Conservation (phyloP, 2,888 invertebrate species). For the Lithophane leautieri region DNA sequence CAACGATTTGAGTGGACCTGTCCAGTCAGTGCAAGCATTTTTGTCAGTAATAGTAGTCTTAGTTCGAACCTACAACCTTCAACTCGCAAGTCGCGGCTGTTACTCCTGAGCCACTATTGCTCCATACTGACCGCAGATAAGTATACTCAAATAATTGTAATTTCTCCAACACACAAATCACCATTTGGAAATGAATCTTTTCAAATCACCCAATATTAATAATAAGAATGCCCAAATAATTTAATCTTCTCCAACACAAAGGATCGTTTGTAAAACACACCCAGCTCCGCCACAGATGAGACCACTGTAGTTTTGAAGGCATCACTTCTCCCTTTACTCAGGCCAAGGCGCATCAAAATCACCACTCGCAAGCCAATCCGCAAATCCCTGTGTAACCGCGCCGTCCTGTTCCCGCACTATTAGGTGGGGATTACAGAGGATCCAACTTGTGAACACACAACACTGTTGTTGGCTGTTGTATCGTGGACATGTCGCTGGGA, state of each 20-base stretch:
- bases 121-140: neutral
- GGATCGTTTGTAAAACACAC: too few species aligned
- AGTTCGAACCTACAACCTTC: neutral
- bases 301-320: too few species aligned
- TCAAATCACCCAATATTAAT: neutral
- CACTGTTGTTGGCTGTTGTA: constrained; percentile 26
- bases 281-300: too few species aligned
- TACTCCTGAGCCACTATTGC: neutral
- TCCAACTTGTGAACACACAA: constrained; percentile 42
- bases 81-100: neutral
- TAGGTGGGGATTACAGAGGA: constrained; percentile 48
- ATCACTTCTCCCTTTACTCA: too few species aligned
- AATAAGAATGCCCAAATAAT: neutral
- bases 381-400: constrained; percentile 36
- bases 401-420: constrained; percentile 30
- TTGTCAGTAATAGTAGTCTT: too few species aligned
- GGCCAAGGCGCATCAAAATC: too few species aligned
- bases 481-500: constrained; percentile 12
- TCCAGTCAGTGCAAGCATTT: too few species aligned
- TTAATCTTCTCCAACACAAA: neutral
- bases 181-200: neutral
- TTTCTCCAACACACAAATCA: neutral
- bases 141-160: neutral
- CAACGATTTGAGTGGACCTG: too few species aligned
- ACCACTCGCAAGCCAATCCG: constrained; percentile 15